Evolutionary conservation across 2,113 vertebrate species (phyloP).

Genomic region (Chlamydotis undulata): DNA sequence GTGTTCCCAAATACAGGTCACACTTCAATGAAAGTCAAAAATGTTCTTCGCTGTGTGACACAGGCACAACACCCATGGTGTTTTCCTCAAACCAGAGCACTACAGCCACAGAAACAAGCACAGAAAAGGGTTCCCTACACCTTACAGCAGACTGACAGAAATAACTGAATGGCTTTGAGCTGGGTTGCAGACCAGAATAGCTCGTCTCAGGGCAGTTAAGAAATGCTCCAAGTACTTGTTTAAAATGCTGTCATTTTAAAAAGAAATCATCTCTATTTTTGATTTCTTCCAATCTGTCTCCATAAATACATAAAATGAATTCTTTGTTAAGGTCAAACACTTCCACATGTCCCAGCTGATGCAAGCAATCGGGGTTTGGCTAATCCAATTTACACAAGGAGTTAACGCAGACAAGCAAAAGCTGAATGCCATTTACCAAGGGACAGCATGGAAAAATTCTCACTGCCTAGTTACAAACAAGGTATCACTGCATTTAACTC

Average conservation of each 20-base stretch:
- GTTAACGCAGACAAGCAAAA: neutral
- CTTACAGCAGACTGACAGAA: neutral
- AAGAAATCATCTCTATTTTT: neutral
- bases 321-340: neutral
- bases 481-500: neutral
- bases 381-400: neutral
- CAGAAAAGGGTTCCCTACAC: neutral
- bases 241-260: neutral
- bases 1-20: neutral
- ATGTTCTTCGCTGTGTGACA: rapidly evolving
- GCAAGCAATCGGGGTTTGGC: neutral
- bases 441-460: neutral
- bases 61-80: neutral
- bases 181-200: neutral
- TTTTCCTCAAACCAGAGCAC: neutral
- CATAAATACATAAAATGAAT: neutral
- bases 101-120: neutral
- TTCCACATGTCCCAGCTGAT: neutral
- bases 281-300: neutral
- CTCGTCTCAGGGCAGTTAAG: neutral
- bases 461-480: neutral
- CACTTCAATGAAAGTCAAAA: neutral
- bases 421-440: neutral
- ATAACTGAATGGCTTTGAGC: neutral
- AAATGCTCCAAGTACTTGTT: neutral